Percentiles rank a stretch among this genome's conserved stretches.
phyloP scores from a whole-genome alignment of 2,113 vertebrate genomes.

The Hirundichthys speculiger region DNA sequence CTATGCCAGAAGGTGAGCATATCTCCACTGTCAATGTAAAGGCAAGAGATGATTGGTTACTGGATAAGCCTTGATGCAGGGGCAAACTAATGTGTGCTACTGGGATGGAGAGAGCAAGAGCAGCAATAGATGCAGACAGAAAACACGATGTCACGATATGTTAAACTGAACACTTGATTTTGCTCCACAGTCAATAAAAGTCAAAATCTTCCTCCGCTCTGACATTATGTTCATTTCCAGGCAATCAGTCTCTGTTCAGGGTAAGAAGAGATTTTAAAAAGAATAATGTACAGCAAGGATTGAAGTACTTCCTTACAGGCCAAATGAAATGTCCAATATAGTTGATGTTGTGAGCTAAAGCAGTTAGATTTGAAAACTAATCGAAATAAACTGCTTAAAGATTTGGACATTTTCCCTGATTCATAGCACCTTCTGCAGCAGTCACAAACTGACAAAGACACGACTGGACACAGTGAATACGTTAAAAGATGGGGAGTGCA shows the following conservation, averaged over 20 bases:
- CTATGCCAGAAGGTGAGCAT: not conserved
- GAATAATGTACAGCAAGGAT: not conserved
- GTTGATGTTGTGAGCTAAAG: constrained; percentile 12
- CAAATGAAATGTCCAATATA: not conserved
- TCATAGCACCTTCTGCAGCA: constrained; percentile 23
- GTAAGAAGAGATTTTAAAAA: not conserved
- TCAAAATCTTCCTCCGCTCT: constrained; percentile 2
- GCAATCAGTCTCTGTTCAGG: constrained; percentile 9
- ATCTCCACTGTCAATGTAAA: constrained; percentile 1
- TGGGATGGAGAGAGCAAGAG: not conserved
- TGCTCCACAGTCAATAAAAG: constrained; percentile 2
- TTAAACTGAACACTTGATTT: constrained; percentile 1
- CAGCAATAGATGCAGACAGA: not conserved
- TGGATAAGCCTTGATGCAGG: constrained; percentile 10
- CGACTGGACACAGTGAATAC: not conserved
- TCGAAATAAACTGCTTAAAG: constrained; percentile 19
- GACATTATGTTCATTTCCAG: constrained; percentile 14
- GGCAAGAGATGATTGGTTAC: not conserved
- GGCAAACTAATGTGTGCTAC: constrained; percentile 2
- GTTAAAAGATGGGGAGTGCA: not conserved
- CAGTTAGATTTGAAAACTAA: constrained; percentile 2
- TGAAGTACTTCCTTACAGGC: not conserved
- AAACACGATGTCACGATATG: not conserved
- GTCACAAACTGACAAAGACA: constrained; percentile 1
- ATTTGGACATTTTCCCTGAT: constrained; percentile 22